phyloP scores from a whole-genome alignment of 1,140 invertebrate species.

The Hycleus phaleratus region DNA sequence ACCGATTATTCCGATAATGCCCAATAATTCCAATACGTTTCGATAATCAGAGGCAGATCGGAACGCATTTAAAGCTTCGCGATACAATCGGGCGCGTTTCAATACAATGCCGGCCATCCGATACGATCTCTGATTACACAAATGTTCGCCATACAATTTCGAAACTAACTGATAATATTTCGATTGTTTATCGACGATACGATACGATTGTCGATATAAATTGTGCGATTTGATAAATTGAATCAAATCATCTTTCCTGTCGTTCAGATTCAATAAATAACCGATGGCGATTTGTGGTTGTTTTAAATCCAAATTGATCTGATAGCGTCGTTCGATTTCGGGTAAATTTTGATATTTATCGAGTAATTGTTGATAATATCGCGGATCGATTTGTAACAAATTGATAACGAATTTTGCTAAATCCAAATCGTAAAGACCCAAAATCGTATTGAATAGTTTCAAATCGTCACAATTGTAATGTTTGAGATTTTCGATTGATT shows the following conservation, averaged over 20 bases:
- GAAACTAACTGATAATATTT: constrained; percentile 15
- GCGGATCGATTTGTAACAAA: constrained; percentile 21
- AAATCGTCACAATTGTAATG: constrained; percentile 1
- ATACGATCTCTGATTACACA: constrained; percentile 13
- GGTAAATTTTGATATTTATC: constrained; percentile 9
- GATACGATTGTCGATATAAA: constrained; percentile 22
- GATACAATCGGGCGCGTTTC: constrained; percentile 19
- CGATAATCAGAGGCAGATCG: constrained; percentile 16
- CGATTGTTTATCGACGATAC: neutral
- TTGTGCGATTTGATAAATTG: constrained; percentile 20
- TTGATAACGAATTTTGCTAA: constrained; percentile 21
- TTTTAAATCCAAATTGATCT: constrained; percentile 16
- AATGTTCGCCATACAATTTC: constrained; percentile 16
- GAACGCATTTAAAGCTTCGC: constrained; percentile 20
- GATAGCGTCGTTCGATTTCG: constrained; percentile 15
- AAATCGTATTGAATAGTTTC: constrained; percentile 7
- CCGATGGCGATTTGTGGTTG: constrained; percentile 16
- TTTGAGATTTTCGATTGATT: neutral
- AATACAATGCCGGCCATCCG: constrained; percentile 21
- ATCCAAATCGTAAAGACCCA: constrained; percentile 22
- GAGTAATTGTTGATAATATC: constrained; percentile 21
- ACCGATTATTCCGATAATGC: constrained; percentile 4
- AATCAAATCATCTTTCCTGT: constrained; percentile 4
- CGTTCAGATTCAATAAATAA: constrained; percentile 17
- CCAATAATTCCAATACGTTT: constrained; percentile 17